Conservation (phyloP, 1,140 invertebrate species). For the Augochlora pura region DNA sequence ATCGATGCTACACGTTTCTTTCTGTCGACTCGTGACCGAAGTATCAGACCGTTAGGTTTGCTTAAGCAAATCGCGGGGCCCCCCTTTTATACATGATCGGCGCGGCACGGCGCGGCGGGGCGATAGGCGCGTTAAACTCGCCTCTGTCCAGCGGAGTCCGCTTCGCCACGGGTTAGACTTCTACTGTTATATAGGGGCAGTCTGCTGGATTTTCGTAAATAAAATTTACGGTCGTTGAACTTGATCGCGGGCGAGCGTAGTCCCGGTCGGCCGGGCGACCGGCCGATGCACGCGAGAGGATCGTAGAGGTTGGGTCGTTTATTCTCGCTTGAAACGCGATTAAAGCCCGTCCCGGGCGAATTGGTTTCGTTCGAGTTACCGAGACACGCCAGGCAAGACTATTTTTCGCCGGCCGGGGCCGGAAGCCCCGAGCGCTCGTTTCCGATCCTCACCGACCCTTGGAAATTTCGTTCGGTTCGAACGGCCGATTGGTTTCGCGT, state of each 20-base stretch:
- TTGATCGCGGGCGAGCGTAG: slow-evolving; percentile 47
- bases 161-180: slow-evolving; percentile 7
- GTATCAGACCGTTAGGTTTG: slow-evolving; percentile 19
- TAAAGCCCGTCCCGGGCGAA: slow-evolving; percentile 45
- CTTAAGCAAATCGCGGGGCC: slow-evolving; percentile 16
- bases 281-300: slow-evolving; percentile 23
- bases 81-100: slow-evolving; percentile 1
- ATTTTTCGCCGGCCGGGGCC: slow-evolving; percentile 20
- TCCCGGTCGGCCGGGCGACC: not conserved
- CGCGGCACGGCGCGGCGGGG: not conserved
- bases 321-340: slow-evolving; percentile 62
- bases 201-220: slow-evolving; percentile 70
- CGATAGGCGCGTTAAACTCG: slow-evolving; percentile 35
- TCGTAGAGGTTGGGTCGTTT: slow-evolving; percentile 59
- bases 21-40: not conserved
- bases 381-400: slow-evolving; percentile 11
- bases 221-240: slow-evolving; percentile 74
- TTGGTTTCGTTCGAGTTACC: slow-evolving; percentile 30
- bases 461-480: slow-evolving; percentile 25
- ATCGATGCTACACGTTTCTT: slow-evolving; percentile 13
- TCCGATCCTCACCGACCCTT: slow-evolving; percentile 16
- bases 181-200: not conserved
- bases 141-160: not conserved
- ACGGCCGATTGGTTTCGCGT: slow-evolving; percentile 24
- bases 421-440: slow-evolving; percentile 20